Conservation (phyloP, 2,113 vertebrate genomes). For the Sporophila hypoxantha region DNA sequence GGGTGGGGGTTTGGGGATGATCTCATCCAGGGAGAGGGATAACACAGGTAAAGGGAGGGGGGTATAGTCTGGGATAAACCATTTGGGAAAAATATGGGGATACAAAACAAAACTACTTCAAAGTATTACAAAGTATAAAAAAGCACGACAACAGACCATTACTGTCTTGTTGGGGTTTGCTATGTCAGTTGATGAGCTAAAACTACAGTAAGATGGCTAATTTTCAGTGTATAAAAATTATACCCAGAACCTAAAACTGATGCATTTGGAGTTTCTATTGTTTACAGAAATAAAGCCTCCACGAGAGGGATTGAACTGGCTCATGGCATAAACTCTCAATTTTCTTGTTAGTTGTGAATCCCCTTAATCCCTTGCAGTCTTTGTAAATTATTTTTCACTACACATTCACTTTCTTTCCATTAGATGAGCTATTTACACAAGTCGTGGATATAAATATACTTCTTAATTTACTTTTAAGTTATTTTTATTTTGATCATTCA, state of each 20-base stretch:
- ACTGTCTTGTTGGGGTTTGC: background rate
- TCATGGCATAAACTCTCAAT: background rate
- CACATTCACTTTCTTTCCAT: background rate
- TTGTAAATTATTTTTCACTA: background rate
- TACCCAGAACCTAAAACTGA: background rate
- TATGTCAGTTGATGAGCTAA: conserved; percentile 5
- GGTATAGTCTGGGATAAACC: no score
- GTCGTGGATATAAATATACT: background rate
- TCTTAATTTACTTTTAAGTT: background rate
- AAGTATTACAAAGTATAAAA: no score
- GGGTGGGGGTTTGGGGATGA: no score
- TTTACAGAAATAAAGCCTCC: conserved; percentile 27
- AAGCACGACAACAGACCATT: no score
- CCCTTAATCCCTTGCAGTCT: background rate
- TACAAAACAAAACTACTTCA: no score
- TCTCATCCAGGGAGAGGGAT: no score
- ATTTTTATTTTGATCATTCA: background rate
- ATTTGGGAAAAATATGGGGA: no score
- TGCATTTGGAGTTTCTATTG: conserved; percentile 12
- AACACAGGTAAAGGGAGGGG: no score
- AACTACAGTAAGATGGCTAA: conserved; percentile 5
- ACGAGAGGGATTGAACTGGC: background rate
- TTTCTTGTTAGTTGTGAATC: conserved; percentile 6
- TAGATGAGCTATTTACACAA: background rate
- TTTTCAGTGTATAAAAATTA: background rate